phyloP scores from a whole-genome alignment of 2,888 invertebrate genomes.

The Gandaritis pyraliata region DNA sequence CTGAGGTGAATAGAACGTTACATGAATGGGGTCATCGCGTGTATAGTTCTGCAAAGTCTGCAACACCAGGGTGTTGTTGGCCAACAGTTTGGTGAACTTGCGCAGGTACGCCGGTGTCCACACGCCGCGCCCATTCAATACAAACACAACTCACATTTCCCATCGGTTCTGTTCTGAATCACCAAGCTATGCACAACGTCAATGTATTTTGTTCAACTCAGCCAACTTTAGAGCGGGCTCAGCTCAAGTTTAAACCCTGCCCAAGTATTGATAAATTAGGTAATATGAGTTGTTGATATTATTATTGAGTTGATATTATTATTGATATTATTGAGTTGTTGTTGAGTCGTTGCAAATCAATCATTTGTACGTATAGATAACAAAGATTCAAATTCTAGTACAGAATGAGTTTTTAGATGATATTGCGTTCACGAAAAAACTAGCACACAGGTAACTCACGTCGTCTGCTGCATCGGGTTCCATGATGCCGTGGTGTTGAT shows the following conservation, averaged over 20 bases:
- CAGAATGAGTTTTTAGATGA: not conserved
- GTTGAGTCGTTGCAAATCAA: too few species aligned
- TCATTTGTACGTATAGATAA: too few species aligned
- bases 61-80: conserved; percentile 6
- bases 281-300: too few species aligned
- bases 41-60: not conserved
- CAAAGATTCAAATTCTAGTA: too few species aligned
- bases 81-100: conserved; percentile 10
- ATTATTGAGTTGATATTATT: too few species aligned
- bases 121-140: conserved; percentile 3
- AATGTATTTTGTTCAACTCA: too few species aligned
- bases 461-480: conserved; percentile 7
- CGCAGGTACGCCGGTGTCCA: conserved; percentile 4
- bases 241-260: too few species aligned
- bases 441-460: not conserved
- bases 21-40: conserved; percentile 12
- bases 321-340: too few species aligned
- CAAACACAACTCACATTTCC: not conserved
- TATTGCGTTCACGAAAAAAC: not conserved
- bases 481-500: too few species aligned
- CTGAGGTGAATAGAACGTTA: not conserved
- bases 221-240: too few species aligned
- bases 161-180: not conserved
- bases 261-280: too few species aligned
- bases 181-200: too few species aligned